phyloP scores from a whole-genome alignment of 2,888 invertebrate species.

The Apotomis betuletana region DNA sequence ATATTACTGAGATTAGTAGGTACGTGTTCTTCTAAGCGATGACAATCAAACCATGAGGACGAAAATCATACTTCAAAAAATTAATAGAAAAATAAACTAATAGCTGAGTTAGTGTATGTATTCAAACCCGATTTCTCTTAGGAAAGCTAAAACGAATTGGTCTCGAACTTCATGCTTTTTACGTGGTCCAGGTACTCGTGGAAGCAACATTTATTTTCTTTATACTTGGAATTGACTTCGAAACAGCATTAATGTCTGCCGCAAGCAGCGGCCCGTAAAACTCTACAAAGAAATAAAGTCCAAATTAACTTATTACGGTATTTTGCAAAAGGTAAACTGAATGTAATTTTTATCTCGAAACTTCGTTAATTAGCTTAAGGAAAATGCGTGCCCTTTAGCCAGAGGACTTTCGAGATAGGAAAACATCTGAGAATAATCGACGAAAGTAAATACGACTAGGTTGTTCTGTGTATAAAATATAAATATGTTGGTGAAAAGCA shows the following conservation, averaged over 20 bases:
- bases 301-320: conserved; percentile 42
- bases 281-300: conserved; percentile 38
- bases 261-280: conserved; percentile 29
- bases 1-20: too few relatives aligned
- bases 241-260: conserved; percentile 35
- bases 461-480: conserved; percentile 11
- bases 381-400: conserved; percentile 38
- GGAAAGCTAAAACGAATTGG: conserved; percentile 17
- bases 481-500: neutral
- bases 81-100: too few relatives aligned
- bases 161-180: conserved; percentile 12
- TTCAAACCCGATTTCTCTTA: neutral
- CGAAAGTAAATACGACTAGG: conserved; percentile 25
- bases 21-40: too few relatives aligned
- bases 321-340: conserved; percentile 41
- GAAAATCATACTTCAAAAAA: too few relatives aligned
- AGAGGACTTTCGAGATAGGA: conserved; percentile 25
- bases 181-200: conserved; percentile 12
- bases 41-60: too few relatives aligned
- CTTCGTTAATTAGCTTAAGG: conserved; percentile 42
- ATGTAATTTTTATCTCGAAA: conserved; percentile 41
- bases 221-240: conserved; percentile 33
- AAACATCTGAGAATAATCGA: conserved; percentile 26
- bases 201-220: conserved; percentile 32
- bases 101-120: neutral